Conservation (phyloP, 2,888 invertebrate species). For the Cepaea hortensis region DNA sequence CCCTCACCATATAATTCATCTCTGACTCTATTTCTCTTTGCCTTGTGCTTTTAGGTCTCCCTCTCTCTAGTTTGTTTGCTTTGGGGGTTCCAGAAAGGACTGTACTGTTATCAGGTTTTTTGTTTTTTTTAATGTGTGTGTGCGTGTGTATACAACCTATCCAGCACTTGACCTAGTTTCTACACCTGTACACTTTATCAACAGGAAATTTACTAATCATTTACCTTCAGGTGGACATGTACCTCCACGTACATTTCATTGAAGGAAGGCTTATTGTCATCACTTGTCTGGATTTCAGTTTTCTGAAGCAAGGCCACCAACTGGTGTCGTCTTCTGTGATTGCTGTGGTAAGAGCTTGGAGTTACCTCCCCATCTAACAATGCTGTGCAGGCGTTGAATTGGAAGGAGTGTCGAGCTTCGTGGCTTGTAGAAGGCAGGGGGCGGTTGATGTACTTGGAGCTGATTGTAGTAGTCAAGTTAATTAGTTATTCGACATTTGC, state of each 20-base stretch:
- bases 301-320: constrained; percentile 56
- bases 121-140: too few species aligned
- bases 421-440: constrained; percentile 60
- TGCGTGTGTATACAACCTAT: too few species aligned
- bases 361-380: constrained; percentile 62
- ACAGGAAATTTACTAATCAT: too few species aligned
- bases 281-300: constrained; percentile 55
- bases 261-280: constrained; percentile 60
- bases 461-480: not conserved
- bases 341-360: constrained; percentile 55
- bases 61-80: too few species aligned
- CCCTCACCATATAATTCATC: too few species aligned
- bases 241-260: constrained; percentile 65
- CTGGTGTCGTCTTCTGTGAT: constrained; percentile 48
- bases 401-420: constrained; percentile 66
- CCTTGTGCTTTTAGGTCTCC: too few species aligned
- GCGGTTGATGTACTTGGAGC: constrained; percentile 64
- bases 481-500: not conserved
- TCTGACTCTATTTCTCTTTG: too few species aligned
- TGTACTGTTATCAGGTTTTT: too few species aligned
- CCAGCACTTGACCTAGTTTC: too few species aligned
- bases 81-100: too few species aligned
- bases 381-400: constrained; percentile 62
- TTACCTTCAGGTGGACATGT: constrained; percentile 49
- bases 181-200: too few species aligned